Conservation (phyloP, 37 sponge, comb jelly and placozoan species). For the Amphimedon queenslandica region DNA sequence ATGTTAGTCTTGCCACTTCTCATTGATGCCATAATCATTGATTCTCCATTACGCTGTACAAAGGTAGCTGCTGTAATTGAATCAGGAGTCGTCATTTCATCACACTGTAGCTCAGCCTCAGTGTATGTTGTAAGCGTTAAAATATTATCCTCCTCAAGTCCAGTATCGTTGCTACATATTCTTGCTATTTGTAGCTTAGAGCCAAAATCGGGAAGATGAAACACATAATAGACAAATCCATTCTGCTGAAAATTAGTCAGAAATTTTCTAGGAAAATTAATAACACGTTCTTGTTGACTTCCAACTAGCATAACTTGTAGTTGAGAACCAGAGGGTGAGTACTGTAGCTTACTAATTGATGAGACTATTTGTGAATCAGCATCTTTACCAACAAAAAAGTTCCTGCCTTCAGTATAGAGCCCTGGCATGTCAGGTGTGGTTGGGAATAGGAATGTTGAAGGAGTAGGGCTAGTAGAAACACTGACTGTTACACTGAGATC, state of each 20-base stretch:
- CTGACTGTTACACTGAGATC: no score
- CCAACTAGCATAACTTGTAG: background rate
- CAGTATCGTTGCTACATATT: background rate
- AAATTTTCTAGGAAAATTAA: background rate
- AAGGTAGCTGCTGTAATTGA: background rate
- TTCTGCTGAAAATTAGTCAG: background rate
- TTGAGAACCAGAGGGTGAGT: background rate
- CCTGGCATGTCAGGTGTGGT: no score
- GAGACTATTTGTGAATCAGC: background rate
- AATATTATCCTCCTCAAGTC: no score
- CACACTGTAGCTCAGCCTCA: background rate
- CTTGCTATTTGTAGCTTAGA: background rate
- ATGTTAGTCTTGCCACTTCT: background rate
- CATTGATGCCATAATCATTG: background rate
- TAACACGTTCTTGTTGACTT: background rate
- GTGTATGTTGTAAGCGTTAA: background rate
- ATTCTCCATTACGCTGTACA: background rate
- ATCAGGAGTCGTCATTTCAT: background rate
- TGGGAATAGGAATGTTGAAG: no score
- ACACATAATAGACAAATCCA: constrained; percentile 3
- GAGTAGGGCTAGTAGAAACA: no score
- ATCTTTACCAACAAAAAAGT: no score
- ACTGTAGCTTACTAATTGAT: constrained; percentile 4
- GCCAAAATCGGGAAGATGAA: background rate
- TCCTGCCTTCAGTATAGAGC: no score